Conservation (phyloP, 1,140 invertebrate genomes). For the Drosophila azteca region DNA sequence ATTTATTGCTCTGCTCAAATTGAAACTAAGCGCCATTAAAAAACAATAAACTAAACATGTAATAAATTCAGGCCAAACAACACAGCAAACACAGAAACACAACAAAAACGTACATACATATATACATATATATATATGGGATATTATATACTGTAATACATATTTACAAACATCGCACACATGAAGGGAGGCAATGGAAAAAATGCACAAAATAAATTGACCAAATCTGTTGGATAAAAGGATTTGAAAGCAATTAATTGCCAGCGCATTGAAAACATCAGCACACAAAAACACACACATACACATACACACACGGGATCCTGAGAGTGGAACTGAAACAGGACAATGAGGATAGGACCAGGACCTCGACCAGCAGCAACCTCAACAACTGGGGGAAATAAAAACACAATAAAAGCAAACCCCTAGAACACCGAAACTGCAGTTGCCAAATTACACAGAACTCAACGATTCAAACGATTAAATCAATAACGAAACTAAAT, state of each 20-base stretch:
- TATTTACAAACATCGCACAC: not conserved
- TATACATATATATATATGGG: constrained; percentile 8
- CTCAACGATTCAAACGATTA: no score
- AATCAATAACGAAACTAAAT: no score
- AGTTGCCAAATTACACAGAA: no score
- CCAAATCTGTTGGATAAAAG: constrained; percentile 81
- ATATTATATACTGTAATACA: not conserved
- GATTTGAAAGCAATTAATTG: constrained; percentile 81
- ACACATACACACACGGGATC: constrained; percentile 16
- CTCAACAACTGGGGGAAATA: not conserved
- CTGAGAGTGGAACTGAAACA: not conserved
- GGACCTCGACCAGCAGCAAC: not conserved
- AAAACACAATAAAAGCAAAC: no score
- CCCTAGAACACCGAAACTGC: not conserved
- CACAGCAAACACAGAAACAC: constrained; percentile 19
- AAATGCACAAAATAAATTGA: constrained; percentile 77
- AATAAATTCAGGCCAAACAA: constrained; percentile 67
- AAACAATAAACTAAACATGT: constrained; percentile 80
- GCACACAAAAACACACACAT: constrained; percentile 19
- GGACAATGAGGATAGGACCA: no score
- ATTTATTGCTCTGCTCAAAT: constrained; percentile 77
- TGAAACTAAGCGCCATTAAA: constrained; percentile 80
- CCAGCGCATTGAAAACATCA: constrained; percentile 64
- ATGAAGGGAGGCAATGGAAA: constrained; percentile 18
- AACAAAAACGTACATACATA: constrained; percentile 3